phyloP scores from a whole-genome alignment of 1,140 invertebrate genomes.

The Lamellibrachia luymesi region DNA sequence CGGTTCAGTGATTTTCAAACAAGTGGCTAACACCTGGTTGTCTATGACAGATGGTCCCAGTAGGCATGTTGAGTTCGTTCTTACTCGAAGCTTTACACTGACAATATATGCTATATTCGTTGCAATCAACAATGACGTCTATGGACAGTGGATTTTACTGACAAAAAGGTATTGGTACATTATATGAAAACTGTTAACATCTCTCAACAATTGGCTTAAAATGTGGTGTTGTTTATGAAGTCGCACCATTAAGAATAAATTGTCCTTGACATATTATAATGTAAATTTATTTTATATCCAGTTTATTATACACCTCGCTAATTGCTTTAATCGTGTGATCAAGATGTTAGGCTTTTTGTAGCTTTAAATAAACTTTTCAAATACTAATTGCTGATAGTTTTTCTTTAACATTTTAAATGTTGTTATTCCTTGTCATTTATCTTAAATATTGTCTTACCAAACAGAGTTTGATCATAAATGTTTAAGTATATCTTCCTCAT shows the following conservation, averaged over 20 bases:
- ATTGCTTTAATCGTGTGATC: background rate
- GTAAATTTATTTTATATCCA: background rate
- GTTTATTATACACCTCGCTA: background rate
- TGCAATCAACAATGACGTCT: background rate
- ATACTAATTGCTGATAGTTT: no score
- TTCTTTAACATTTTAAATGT: no score
- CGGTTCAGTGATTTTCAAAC: background rate
- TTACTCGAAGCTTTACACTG: background rate
- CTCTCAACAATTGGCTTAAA: background rate
- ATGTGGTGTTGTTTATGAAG: background rate
- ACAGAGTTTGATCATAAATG: no score
- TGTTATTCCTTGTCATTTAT: no score
- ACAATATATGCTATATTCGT: background rate
- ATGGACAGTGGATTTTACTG: background rate
- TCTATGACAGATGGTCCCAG: background rate
- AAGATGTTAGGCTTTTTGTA: no score
- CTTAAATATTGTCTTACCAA: no score
- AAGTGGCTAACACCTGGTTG: background rate
- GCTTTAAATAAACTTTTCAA: no score
- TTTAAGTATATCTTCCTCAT: no score
- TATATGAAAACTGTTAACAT: background rate
- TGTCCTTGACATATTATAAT: background rate
- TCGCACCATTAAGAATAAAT: background rate
- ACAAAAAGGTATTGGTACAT: background rate
- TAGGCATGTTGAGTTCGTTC: background rate